Percentiles rank a stretch among this genome's conserved stretches.
Conservation (phyloP, 2,113 vertebrate genomes). For the Paedocypris sp. region DNA sequence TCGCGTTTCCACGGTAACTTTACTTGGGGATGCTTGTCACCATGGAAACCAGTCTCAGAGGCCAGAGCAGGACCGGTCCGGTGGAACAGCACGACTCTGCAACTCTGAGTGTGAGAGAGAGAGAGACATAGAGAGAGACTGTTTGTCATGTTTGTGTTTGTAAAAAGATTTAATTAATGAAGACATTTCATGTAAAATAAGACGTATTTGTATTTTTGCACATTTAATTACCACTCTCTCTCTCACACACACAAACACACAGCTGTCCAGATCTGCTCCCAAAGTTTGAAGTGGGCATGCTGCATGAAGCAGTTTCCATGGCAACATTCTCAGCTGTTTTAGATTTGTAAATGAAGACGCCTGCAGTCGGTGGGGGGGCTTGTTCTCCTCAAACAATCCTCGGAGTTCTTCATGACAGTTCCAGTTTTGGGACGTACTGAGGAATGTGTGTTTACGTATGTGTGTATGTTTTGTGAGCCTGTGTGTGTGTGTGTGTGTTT, state of each 20-base stretch:
- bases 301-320: slow-evolving; percentile 18
- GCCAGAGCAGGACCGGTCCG: background rate
- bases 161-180: too few species aligned
- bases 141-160: too few species aligned
- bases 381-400: background rate
- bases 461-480: background rate
- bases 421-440: background rate
- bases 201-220: too few species aligned
- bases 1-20: slow-evolving; percentile 23
- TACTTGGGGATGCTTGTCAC: slow-evolving; percentile 5
- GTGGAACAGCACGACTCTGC: too few species aligned
- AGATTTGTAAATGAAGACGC: background rate
- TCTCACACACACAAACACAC: background rate
- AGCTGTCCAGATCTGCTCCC: background rate
- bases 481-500: background rate
- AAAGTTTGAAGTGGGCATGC: slow-evolving; percentile 12
- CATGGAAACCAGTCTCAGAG: slow-evolving; percentile 13
- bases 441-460: background rate
- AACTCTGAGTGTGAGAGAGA: too few species aligned
- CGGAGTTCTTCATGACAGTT: background rate
- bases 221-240: too few species aligned
- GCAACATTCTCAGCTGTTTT: slow-evolving; percentile 22
- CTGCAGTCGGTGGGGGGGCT: background rate
- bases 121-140: too few species aligned
- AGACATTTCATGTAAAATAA: too few species aligned